Base-by-base conservation (phyloP, 2,888 invertebrate species). In the Platycheirus rosarum region DNA sequence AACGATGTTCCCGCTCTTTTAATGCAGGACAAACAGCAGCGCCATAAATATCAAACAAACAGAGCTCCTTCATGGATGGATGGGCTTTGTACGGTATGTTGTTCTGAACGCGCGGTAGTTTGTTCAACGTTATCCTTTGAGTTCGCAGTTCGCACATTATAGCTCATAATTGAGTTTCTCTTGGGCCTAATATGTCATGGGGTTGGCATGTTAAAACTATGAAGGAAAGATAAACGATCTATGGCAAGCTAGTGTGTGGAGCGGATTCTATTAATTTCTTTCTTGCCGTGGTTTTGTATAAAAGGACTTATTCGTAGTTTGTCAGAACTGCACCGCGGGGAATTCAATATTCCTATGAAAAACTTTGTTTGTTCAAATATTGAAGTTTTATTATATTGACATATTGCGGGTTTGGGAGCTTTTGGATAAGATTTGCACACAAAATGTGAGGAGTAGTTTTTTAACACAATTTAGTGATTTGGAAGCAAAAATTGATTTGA, bases 131-230 rank as follows among this genome's bases (percentile, higher is more conserved):
- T 62, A 46, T 16, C 49, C 40, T 55, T 69, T 69, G 35, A 60
- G 32, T 63, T 53, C 16, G 46, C 57, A 60, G 32, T 63, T 53
- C 16, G 46, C 57, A 63, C 76, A 69, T 69, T 76, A 76, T 70
- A 55, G 51, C 44, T 48, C 55, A 63, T 69, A 53, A 62, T 63
- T 65, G 69, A 63, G 62, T 57, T 35, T 60, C 57, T 60, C 20
- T 13, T 62, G 37, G 44, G 63, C 35, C 49, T 51, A 35, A 60
- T 68, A 42, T 66, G 60, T 60, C 57, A 75, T 68, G 60, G 8
- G 51, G 57, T 35, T 75, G 68, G 44, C 44, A 60, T 68, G 66
- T 57, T 74, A 20, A 68, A 62, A 68, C 51, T 32, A 57, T 57
- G 40, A 57, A 57, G 14, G 26, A 5, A 40, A 57, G 57, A 57